phyloP scores from a whole-genome alignment of 2,888 invertebrate genomes.

The Mayetiola destructor region DNA sequence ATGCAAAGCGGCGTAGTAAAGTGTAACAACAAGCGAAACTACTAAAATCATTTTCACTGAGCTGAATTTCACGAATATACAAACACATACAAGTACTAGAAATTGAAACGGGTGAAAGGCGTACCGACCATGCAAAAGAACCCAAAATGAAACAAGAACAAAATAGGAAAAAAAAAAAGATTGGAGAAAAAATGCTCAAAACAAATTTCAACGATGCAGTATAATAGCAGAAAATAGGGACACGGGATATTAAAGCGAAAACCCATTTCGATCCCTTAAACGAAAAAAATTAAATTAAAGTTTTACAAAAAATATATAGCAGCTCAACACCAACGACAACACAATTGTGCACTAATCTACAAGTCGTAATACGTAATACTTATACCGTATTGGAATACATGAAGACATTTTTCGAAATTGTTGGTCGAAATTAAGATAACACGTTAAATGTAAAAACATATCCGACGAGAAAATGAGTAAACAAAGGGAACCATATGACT shows the following conservation, averaged over 20 bases:
- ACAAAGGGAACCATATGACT: background rate
- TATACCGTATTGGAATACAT: too few relatives aligned
- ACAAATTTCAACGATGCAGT: background rate
- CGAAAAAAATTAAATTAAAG: conserved; percentile 12
- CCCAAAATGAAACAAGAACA: background rate
- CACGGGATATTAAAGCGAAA: background rate
- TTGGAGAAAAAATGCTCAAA: background rate
- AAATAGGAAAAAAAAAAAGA: background rate
- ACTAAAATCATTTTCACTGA: conserved; percentile 11
- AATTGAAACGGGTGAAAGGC: too few relatives aligned
- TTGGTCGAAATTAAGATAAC: too few relatives aligned
- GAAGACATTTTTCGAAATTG: too few relatives aligned
- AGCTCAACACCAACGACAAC: conserved; percentile 12
- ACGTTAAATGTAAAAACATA: too few relatives aligned
- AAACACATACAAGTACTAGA: too few relatives aligned
- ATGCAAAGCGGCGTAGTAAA: background rate
- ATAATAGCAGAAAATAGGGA: background rate
- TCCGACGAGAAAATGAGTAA: background rate
- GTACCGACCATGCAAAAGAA: too few relatives aligned
- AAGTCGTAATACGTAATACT: too few relatives aligned
- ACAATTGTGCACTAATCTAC: too few relatives aligned
- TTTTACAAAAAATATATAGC: conserved; percentile 4
- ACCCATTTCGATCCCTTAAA: conserved; percentile 12
- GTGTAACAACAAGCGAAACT: conserved; percentile 4
- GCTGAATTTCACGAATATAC: conserved; percentile 2